Evolutionary conservation across 2,888 invertebrate genomes (phyloP).

Genomic region (Caenorhabditis parvicauda): DNA sequence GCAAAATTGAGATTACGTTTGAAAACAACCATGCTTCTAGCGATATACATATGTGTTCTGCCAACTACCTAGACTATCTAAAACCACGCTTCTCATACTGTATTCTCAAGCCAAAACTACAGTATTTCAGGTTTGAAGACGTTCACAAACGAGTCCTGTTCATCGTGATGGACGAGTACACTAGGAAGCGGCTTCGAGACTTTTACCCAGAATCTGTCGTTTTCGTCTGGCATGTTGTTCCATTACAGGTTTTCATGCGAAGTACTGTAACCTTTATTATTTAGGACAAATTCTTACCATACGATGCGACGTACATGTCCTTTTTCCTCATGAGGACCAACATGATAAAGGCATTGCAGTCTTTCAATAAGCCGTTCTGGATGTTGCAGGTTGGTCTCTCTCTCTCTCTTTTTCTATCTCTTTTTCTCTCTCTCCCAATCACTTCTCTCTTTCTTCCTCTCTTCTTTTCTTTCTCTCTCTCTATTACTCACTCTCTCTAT

Average conservation of each 20-base stretch:
- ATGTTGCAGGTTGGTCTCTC: conserved; percentile 42
- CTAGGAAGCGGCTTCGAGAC: conserved; percentile 25
- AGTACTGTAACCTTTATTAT: background rate
- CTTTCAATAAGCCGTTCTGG: conserved; percentile 41
- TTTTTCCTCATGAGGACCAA: conserved; percentile 51
- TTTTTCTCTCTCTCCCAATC: no score
- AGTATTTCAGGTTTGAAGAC: conserved; percentile 10
- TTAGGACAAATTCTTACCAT: conserved; percentile 40
- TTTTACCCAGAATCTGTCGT: conserved; percentile 33
- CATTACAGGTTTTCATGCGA: conserved; percentile 28
- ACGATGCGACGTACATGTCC: conserved; percentile 49
- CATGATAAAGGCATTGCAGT: conserved; percentile 40
- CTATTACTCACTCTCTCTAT: no score
- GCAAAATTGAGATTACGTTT: no score
- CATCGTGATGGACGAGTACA: conserved; percentile 39
- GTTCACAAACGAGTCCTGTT: conserved; percentile 36
- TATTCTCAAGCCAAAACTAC: background rate
- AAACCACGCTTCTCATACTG: no score
- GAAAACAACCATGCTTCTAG: no score
- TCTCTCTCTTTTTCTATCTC: no score
- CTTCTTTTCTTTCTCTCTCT: no score
- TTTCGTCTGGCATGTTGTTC: conserved; percentile 33
- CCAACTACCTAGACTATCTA: no score
- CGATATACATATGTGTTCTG: no score
- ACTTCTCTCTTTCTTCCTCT: background rate